A percentile compares a stretch with the other conserved stretches of the same genome.
These are phyloP conservation scores for Platichthys stellatus DNA, from an alignment of 2,113 vertebrate genomes.

Conservation along the genomic window DNA sequence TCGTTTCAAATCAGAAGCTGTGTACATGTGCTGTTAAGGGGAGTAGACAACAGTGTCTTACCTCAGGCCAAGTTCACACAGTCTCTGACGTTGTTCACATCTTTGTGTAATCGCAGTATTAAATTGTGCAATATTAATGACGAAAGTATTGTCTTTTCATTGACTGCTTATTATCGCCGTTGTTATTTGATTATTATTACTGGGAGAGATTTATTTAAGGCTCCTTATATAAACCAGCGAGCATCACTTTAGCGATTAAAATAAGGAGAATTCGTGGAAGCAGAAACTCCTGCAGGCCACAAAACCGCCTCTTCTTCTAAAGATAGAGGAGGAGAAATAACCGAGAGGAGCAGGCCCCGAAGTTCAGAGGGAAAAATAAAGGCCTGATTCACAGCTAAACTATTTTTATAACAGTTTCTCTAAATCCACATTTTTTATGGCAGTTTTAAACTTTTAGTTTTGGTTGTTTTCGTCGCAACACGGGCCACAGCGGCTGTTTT, in stretches of 20 bases:
- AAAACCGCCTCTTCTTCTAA: conserved; percentile 39
- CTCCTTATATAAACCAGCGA: conserved; percentile 24
- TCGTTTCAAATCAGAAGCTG: conserved; percentile 65
- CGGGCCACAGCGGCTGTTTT: conserved; percentile 23
- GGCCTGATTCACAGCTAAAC: conserved; percentile 6
- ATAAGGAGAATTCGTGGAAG: conserved; percentile 56
- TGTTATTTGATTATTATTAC: conserved; percentile 14
- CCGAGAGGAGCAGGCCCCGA: conserved; percentile 27
- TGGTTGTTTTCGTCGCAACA: background rate
- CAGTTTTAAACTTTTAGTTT: conserved; percentile 4
- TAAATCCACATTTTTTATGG: background rate
- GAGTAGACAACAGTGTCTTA: conserved; percentile 71
- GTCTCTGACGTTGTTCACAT: conserved; percentile 68
- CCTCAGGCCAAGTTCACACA: conserved; percentile 75
- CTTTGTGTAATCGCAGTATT: conserved; percentile 79
- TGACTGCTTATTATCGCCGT: conserved; percentile 45
- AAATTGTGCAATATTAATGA: conserved; percentile 80
- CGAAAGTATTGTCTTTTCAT: conserved; percentile 51
- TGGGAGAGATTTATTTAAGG: background rate
- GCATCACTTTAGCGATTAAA: conserved; percentile 42
- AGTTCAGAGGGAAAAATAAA: conserved; percentile 19
- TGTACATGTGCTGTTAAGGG: conserved; percentile 73
- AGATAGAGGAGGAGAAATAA: conserved; percentile 28
- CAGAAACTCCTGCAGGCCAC: conserved; percentile 43
- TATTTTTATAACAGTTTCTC: background rate